These are phyloP conservation scores for Turdus rufiventris DNA, from an alignment of 2,113 vertebrate species.

Conservation along the genomic window DNA sequence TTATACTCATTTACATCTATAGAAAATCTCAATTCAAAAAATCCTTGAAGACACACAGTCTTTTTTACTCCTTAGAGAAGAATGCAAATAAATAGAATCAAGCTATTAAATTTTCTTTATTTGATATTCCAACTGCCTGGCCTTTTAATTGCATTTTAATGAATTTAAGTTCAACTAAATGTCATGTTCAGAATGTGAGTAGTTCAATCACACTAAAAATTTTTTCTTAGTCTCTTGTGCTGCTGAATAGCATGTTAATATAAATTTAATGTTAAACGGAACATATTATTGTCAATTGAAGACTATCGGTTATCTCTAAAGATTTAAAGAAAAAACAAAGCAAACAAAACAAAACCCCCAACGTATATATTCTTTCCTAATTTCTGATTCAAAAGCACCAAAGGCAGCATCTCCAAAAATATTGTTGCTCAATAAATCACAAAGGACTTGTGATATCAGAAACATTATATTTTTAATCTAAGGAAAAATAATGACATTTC, in stretches of 20 bases:
- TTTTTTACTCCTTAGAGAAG: constrained; percentile 20
- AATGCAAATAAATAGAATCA: constrained; percentile 40
- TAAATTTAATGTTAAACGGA: constrained; percentile 43
- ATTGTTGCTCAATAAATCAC: constrained; percentile 34
- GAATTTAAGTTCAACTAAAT: constrained; percentile 33
- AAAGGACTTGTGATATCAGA: constrained; percentile 61
- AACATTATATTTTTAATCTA: constrained; percentile 74
- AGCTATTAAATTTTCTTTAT: background rate
- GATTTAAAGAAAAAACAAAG: background rate
- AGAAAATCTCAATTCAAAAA: background rate
- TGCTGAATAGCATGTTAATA: constrained; percentile 19
- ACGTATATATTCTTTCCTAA: background rate
- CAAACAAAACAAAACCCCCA: background rate
- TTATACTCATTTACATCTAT: background rate
- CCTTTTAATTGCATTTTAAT: constrained; percentile 55
- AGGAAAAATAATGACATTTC: constrained; percentile 60
- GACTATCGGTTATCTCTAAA: background rate
- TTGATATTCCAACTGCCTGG: background rate
- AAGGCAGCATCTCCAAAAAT: background rate
- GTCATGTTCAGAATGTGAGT: constrained; percentile 38
- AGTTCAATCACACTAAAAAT: constrained; percentile 23
- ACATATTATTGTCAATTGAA: constrained; percentile 24
- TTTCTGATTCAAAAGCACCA: background rate
- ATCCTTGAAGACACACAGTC: background rate
- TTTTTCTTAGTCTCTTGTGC: constrained; percentile 17